Conservation (phyloP, 2,797 vertebrate genomes). For the Neosalanx taihuensis region DNA sequence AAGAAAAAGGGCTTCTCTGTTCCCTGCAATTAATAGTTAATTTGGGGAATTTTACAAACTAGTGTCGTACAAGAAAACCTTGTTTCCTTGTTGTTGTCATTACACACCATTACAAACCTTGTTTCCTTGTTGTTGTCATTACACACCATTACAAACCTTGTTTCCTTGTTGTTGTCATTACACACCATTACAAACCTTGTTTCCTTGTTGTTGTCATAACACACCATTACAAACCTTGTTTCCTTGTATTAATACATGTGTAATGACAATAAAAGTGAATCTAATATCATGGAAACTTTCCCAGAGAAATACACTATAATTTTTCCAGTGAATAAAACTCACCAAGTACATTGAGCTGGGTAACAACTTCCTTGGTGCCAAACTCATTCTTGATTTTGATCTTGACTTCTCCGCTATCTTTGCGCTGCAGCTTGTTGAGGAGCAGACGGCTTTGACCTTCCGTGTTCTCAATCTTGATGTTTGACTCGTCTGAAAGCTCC, state of each 20-base stretch:
- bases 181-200: no score
- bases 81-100: no score
- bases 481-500: slow-evolving; percentile 68
- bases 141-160: no score
- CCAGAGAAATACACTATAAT: neutral
- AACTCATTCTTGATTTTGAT: slow-evolving; percentile 85
- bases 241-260: no score
- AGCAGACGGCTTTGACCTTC: slow-evolving; percentile 69
- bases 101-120: no score
- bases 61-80: no score
- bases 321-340: slow-evolving; percentile 41
- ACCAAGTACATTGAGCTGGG: slow-evolving; percentile 81
- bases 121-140: no score
- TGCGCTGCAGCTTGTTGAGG: slow-evolving; percentile 77
- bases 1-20: neutral
- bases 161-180: no score
- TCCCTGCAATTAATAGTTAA: neutral
- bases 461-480: slow-evolving; percentile 71
- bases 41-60: neutral
- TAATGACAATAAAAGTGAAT: no score
- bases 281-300: neutral
- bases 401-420: slow-evolving; percentile 83
- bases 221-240: no score
- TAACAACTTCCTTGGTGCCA: slow-evolving; percentile 70
- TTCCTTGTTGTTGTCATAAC: no score